Conservation (phyloP, 2,888 invertebrate species). For the Lasioglossum figueresi region DNA sequence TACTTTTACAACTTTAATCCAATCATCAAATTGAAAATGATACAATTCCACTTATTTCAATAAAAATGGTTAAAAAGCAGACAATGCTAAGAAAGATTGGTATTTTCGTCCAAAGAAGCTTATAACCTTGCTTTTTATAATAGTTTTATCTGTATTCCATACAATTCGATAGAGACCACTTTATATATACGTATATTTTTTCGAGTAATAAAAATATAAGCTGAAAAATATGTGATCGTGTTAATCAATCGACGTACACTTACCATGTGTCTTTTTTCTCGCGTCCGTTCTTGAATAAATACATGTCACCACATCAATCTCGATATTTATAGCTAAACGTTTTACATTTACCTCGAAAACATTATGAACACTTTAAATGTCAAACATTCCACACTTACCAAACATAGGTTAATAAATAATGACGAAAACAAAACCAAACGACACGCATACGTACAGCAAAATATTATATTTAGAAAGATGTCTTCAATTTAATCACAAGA, state of each 20-base stretch:
- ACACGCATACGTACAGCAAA: background rate
- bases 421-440: background rate
- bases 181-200: background rate
- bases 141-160: background rate
- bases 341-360: background rate
- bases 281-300: constrained; percentile 29
- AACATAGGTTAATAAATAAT: constrained; percentile 16
- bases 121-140: constrained; percentile 7
- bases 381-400: background rate
- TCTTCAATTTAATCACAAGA: background rate
- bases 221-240: constrained; percentile 3
- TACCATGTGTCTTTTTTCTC: constrained; percentile 31
- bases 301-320: constrained; percentile 25
- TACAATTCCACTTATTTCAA: background rate
- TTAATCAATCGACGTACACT: constrained; percentile 20
- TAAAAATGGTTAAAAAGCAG: background rate
- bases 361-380: constrained; percentile 22
- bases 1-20: constrained; percentile 1
- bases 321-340: constrained; percentile 8
- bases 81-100: background rate
- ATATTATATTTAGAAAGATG: background rate
- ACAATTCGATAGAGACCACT: background rate
- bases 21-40: constrained; percentile 17
- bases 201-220: background rate
- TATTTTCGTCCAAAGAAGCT: background rate